phyloP scores from a whole-genome alignment of 2,797 vertebrate species.

The Australoheros facetus region DNA sequence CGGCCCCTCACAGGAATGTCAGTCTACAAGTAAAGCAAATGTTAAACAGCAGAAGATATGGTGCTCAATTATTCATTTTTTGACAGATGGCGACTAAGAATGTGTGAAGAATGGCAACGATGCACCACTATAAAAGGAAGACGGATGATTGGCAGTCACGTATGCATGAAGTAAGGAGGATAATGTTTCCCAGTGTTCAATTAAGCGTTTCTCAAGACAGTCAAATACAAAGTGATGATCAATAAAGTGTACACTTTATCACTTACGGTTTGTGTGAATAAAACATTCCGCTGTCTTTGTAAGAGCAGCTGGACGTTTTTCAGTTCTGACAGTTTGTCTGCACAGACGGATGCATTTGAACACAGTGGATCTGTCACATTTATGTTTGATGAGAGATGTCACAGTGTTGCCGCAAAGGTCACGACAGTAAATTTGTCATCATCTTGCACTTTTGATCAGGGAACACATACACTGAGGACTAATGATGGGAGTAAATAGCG shows the following conservation, averaged over 20 bases:
- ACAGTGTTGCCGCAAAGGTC: slow-evolving; percentile 9
- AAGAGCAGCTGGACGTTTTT: background rate
- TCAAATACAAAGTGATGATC: background rate
- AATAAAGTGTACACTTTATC: background rate
- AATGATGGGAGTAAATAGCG: slow-evolving; percentile 3
- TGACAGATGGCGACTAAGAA: slow-evolving; percentile 62
- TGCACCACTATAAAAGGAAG: slow-evolving; percentile 37
- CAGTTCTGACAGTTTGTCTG: background rate
- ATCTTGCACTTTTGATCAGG: slow-evolving; percentile 23
- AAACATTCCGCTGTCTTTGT: background rate
- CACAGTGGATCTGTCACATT: background rate
- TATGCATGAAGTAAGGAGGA: slow-evolving; percentile 24
- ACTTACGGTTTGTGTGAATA: background rate
- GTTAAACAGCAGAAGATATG: slow-evolving; percentile 46
- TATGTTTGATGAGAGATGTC: slow-evolving; percentile 32
- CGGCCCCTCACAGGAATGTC: slow-evolving; percentile 28
- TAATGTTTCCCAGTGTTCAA: slow-evolving; percentile 38
- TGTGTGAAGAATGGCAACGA: slow-evolving; percentile 52
- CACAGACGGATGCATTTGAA: background rate
- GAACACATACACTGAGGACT: slow-evolving; percentile 5
- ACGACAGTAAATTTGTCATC: slow-evolving; percentile 21
- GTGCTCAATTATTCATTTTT: slow-evolving; percentile 57
- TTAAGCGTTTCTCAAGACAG: slow-evolving; percentile 29
- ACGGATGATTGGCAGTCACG: slow-evolving; percentile 47
- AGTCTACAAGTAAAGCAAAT: slow-evolving; percentile 38